Evolutionary conservation across 1,140 invertebrate genomes (phyloP).

Genomic region (Luehdorfia chinensis): DNA sequence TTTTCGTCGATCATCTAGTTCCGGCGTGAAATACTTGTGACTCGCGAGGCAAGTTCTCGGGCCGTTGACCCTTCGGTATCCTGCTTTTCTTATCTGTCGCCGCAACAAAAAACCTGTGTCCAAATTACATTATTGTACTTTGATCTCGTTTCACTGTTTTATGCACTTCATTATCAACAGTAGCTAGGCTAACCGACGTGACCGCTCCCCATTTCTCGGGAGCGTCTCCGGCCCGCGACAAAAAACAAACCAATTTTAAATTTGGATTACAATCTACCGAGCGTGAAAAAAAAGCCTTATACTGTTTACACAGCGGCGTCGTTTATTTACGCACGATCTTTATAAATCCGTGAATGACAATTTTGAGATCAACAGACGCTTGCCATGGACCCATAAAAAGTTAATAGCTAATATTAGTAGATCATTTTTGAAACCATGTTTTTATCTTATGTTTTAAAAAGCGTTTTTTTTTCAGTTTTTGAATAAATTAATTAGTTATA

Average conservation of each 20-base stretch:
- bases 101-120: slow-evolving; percentile 10
- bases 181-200: slow-evolving; percentile 27
- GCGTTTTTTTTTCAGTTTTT: no score
- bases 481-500: no score
- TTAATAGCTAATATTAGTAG: slow-evolving; percentile 4
- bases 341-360: slow-evolving; percentile 31
- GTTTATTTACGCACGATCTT: slow-evolving; percentile 66
- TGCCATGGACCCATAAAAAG: slow-evolving; percentile 4
- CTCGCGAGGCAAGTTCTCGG: slow-evolving; percentile 15
- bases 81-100: slow-evolving; percentile 8
- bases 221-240: slow-evolving; percentile 42
- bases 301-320: slow-evolving; percentile 54
- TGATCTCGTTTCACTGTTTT: slow-evolving; percentile 21
- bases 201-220: slow-evolving; percentile 31
- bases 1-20: slow-evolving; percentile 17
- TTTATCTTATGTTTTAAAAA: no score
- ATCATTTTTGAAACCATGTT: no score
- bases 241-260: slow-evolving; percentile 71
- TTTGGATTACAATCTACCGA: slow-evolving; percentile 48
- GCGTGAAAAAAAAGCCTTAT: slow-evolving; percentile 45
- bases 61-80: slow-evolving; percentile 21
- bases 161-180: slow-evolving; percentile 21
- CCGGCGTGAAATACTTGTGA: slow-evolving; percentile 15
- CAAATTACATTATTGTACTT: slow-evolving; percentile 18
- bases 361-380: slow-evolving; percentile 16